phyloP scores from a whole-genome alignment of 2,797 vertebrate species.

The Sardinella longiceps region DNA sequence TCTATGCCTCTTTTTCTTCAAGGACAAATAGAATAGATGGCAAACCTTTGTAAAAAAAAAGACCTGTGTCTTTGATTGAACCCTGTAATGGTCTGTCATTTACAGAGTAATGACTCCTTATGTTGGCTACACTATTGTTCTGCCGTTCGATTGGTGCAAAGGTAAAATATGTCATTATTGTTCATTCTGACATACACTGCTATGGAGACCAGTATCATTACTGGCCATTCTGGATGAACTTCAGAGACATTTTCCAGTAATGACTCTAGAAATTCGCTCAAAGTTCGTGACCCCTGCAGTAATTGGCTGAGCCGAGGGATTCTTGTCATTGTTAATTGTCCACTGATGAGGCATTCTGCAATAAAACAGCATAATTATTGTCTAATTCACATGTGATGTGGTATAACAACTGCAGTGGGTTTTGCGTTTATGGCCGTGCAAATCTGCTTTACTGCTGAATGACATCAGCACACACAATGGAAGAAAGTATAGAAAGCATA shows the following conservation, averaged over 20 bases:
- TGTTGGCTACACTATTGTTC: background rate
- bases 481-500: slow-evolving; percentile 59
- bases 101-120: background rate
- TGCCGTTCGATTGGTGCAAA: slow-evolving; percentile 39
- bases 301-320: slow-evolving; percentile 48
- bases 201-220: slow-evolving; percentile 37
- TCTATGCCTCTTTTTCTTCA: background rate
- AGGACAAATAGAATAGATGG: background rate
- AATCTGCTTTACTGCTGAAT: slow-evolving; percentile 57
- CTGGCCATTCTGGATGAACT: slow-evolving; percentile 41
- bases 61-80: background rate
- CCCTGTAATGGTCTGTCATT: background rate
- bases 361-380: slow-evolving; percentile 6
- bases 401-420: background rate
- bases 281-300: slow-evolving; percentile 56
- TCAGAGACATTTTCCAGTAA: slow-evolving; percentile 49
- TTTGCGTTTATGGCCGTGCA: background rate
- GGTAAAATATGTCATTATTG: background rate
- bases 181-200: background rate
- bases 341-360: slow-evolving; percentile 39
- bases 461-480: slow-evolving; percentile 63
- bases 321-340: slow-evolving; percentile 59
- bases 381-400: background rate
- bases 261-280: slow-evolving; percentile 55
- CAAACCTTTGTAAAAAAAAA: background rate